Base-by-base conservation (phyloP, 2,113 vertebrate genomes). In the Platichthys stellatus region DNA sequence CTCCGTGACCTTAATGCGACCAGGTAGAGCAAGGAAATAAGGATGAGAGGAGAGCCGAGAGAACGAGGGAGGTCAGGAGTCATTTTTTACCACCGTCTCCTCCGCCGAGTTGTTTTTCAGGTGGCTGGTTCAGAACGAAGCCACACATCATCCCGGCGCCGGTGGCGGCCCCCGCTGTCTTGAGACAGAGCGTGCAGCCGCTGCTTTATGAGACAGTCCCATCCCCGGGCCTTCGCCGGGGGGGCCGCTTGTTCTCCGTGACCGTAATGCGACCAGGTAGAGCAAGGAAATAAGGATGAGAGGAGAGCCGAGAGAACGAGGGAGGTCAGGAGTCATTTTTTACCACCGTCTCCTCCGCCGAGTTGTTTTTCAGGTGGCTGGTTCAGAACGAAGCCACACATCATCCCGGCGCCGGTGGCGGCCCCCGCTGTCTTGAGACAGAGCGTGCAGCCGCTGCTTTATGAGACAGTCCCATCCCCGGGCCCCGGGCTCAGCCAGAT, bases 321-420 rank as follows among this genome's bases (percentile, higher is more conserved):
- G 26, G 58, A 51, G 68, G 72, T 77, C 76, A 83, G 7, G 45
- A 81, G 74, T 81, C 35, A 1, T 31, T 62, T 31, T 91, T 86
- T 82, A 82, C 58, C 23, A 21, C n/a, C 51, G 1, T 59, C 72
- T 78, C 63, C 54, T 59, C 67, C 15, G 4, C 59, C 3, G 0
- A 58, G 66, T 71, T 82, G 76, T 83, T 89, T 86, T 81, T 85
- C 75, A 82, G 56, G 28, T 23, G 58, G 68, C 66, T 63, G 77
- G 23, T 68, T 82, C 8, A 17, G 58, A 74, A 61, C 40, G 9
- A 28, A 61, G 72, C 56, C 5, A 23, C 74, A 64, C 72, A 54
- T 81, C 63, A 64, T 71, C 76, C 68, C 13, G 43, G 47, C 26
- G 47, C 62, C 31, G 28, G 20, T 23, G 64, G 47, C 57, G 14